These are phyloP conservation scores for Amniataba percoides DNA, from an alignment of 2,797 vertebrate species.

Conservation along the genomic window DNA sequence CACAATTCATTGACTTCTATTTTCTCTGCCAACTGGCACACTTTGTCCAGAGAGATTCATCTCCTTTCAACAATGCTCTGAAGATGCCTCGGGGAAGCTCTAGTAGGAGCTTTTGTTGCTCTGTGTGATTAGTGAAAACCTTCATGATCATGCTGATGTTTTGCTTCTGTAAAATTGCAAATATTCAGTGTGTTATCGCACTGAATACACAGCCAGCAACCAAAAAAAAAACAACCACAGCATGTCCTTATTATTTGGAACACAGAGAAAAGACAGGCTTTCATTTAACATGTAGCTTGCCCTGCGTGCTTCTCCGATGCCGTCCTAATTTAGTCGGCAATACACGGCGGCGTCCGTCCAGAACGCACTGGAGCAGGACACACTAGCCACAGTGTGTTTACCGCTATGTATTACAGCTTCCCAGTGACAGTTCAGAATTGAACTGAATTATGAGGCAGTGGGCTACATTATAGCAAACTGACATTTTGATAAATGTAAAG, in stretches of 20 bases:
- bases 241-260: slow-evolving; percentile 19
- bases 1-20: slow-evolving; percentile 43
- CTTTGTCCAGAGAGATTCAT: slow-evolving; percentile 38
- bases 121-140: slow-evolving; percentile 17
- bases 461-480: slow-evolving; percentile 70
- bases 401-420: slow-evolving; percentile 57
- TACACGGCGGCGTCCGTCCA: slow-evolving; percentile 51
- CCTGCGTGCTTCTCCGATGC: slow-evolving; percentile 35
- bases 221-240: not conserved
- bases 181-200: slow-evolving; percentile 1
- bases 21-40: slow-evolving; percentile 51
- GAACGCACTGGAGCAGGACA: slow-evolving; percentile 49
- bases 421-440: slow-evolving; percentile 59
- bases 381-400: slow-evolving; percentile 49
- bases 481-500: slow-evolving; percentile 84
- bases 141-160: slow-evolving; percentile 23
- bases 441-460: slow-evolving; percentile 75
- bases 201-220: slow-evolving; percentile 9
- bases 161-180: slow-evolving; percentile 23
- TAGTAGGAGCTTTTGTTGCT: slow-evolving; percentile 24
- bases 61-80: slow-evolving; percentile 18
- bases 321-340: slow-evolving; percentile 63
- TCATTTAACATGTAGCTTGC: slow-evolving; percentile 44
- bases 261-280: slow-evolving; percentile 18
- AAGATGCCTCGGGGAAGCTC: slow-evolving; percentile 26